Percentiles rank a stretch among this genome's conserved stretches.
Conservation (phyloP, 2,888 invertebrate genomes). For the Ophion obscuratus region DNA sequence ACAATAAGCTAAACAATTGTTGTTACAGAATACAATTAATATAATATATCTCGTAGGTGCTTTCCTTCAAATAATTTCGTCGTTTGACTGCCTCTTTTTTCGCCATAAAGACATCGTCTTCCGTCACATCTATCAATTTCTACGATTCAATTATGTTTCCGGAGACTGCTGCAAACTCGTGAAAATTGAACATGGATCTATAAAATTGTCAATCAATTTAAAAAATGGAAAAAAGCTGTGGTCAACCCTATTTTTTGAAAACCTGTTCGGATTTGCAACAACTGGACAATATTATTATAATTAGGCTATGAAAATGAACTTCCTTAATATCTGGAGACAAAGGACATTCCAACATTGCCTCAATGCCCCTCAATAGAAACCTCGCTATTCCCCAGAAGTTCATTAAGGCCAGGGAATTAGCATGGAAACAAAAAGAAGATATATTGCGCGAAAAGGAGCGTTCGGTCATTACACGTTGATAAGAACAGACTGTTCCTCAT, state of each 20-base stretch:
- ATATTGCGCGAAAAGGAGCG: slow-evolving; percentile 4
- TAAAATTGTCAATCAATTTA: neutral
- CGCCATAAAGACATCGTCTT: neutral
- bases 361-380: neutral
- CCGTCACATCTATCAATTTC: neutral
- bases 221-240: neutral
- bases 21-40: slow-evolving; percentile 33
- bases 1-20: slow-evolving; percentile 64
- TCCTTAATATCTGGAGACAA: neutral
- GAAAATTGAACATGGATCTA: neutral
- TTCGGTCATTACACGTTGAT: slow-evolving; percentile 17
- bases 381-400: neutral
- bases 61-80: neutral
- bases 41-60: neutral
- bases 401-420: neutral
- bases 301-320: neutral
- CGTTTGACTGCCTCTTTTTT: neutral
- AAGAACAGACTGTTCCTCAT: slow-evolving; percentile 68
- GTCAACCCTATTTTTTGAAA: neutral
- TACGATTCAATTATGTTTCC: neutral
- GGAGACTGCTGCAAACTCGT: too few species aligned
- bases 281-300: neutral
- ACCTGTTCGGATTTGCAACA: neutral
- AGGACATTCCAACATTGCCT: neutral
- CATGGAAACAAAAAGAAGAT: neutral